Conservation (phyloP, 2,888 invertebrate genomes). For the Ptycholaimellus sp. region DNA sequence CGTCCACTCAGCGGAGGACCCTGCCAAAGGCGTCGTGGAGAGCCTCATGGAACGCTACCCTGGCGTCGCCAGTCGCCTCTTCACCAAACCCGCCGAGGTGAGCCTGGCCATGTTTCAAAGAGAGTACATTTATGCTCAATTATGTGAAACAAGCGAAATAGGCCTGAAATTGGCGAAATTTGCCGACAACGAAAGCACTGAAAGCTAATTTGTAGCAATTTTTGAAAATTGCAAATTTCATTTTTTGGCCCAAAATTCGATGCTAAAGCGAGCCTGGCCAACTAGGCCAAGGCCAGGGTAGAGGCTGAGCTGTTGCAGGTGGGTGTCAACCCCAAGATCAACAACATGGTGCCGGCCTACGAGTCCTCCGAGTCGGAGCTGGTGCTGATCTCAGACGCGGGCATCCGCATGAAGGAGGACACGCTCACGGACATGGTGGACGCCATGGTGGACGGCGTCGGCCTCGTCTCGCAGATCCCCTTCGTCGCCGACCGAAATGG, state of each 20-base stretch:
- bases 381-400: slow-evolving; percentile 76
- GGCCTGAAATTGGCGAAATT: no score
- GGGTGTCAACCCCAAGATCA: slow-evolving; percentile 95
- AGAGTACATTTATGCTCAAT: no score
- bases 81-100: slow-evolving; percentile 26
- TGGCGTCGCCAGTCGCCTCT: slow-evolving; percentile 48
- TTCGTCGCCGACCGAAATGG: slow-evolving; percentile 75
- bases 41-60: slow-evolving; percentile 60
- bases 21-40: slow-evolving; percentile 56
- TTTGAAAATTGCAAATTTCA: no score
- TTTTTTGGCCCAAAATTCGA: no score
- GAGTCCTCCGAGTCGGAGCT: slow-evolving; percentile 63
- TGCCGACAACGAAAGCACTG: no score
- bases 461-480: slow-evolving; percentile 65
- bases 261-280: no score
- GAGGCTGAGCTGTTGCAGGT: no score
- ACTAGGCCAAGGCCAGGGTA: slow-evolving; percentile 1
- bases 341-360: slow-evolving; percentile 92
- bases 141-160: no score
- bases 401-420: slow-evolving; percentile 45
- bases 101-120: slow-evolving; percentile 5
- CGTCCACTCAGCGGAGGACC: slow-evolving; percentile 65
- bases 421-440: slow-evolving; percentile 80
- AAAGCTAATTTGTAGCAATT: no score
- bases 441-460: slow-evolving; percentile 63